Evolutionary conservation across 1,140 invertebrate species (phyloP).

Genomic region (Cephus cinctus): DNA sequence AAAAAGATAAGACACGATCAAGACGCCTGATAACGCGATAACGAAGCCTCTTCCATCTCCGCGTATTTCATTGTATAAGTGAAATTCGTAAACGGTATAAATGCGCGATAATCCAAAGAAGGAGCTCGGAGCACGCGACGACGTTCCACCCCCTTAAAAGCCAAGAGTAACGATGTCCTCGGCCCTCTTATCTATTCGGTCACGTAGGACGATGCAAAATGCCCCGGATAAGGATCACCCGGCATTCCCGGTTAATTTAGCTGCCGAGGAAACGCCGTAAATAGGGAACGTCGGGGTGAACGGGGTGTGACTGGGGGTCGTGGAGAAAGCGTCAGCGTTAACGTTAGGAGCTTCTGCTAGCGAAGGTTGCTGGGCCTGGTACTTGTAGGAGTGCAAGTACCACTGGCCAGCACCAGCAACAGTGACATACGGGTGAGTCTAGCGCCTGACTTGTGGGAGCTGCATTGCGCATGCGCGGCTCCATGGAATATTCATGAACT

Average conservation of each 20-base stretch:
- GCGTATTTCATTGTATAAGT: no score
- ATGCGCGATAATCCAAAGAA: slow-evolving; percentile 30
- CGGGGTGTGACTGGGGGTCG: no score
- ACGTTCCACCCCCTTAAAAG: slow-evolving; percentile 45
- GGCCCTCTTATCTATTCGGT: slow-evolving; percentile 49
- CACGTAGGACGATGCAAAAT: slow-evolving; percentile 40
- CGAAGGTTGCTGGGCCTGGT: no score
- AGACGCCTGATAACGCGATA: no score
- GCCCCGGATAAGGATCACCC: slow-evolving; percentile 42
- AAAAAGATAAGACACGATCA: no score
- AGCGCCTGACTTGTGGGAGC: slow-evolving; percentile 16
- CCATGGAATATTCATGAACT: slow-evolving; percentile 34
- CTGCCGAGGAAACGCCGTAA: slow-evolving; percentile 41
- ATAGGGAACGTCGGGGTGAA: slow-evolving; percentile 41
- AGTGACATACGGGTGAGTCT: slow-evolving; percentile 24
- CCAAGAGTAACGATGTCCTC: slow-evolving; percentile 51
- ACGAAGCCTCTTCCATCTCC: no score
- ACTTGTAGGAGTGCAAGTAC: no score
- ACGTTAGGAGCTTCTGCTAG: no score
- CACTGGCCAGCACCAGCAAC: no score
- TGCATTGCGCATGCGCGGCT: slow-evolving; percentile 26
- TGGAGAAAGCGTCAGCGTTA: no score
- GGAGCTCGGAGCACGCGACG: slow-evolving; percentile 43
- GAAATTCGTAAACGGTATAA: not conserved
- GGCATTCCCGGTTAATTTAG: slow-evolving; percentile 52